Evolutionary conservation across 2,113 vertebrate species (phyloP), one percentile per base, ranked within the genome.

Genomic region (Pavo muticus): DNA sequence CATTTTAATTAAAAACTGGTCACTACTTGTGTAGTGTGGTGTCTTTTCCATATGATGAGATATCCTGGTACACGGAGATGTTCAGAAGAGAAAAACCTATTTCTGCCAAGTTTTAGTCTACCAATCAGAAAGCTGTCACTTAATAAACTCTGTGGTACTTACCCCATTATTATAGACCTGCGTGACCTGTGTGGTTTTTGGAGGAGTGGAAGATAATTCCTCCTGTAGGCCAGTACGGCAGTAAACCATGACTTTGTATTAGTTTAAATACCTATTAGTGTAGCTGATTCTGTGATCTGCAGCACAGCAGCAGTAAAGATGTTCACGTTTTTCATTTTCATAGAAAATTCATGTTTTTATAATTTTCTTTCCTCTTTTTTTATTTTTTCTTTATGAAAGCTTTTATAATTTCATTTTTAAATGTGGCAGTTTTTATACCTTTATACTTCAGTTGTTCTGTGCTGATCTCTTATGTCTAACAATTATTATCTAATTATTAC

Each of bases 391-490:
- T 74, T 39, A 63, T 60, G 40, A 79, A 50, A 2, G 6, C 37
- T 50, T 7, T 61, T 68, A 50, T 17, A 60, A 35, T 2, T 81
- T 35, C 59, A 20, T 91, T 87, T 91, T 87, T 72, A 92, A 61
- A 9, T 9, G 6, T 54, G 45, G 25, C 6, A 37, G 14, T 61
- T 54, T 29, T 29, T 30, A 16, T 54, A 54, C 15, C 72, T 85
- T 91, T 85, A 1, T 73, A 35, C 77, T 80, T 90, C 75, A 94
- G 39, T 47, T 91, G 54, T 94, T 96, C 54, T 16, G 2, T 81
- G 47, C 20, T 75, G 35, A 29, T 50, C 48, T 96, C 54, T 42
- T 61, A 7, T 68, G 63, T 85, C 82, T 97, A 95, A 97, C 10
- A 16, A 37, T 50, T 39, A 29, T 35, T 35, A 35, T 35, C 35